Conservation (phyloP, 2,113 vertebrate genomes). For the Caretta caretta region DNA sequence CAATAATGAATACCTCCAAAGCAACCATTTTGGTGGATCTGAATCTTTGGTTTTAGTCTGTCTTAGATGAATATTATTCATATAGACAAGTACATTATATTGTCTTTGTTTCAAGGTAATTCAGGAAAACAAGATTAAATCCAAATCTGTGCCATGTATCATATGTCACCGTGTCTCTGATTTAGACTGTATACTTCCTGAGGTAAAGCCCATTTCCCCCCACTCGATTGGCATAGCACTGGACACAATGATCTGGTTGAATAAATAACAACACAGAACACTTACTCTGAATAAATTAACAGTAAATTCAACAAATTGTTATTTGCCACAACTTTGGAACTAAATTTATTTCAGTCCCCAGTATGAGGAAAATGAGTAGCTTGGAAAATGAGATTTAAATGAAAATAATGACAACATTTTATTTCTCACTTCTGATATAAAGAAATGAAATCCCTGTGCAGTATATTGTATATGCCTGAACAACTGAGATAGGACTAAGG, state of each 20-base stretch:
- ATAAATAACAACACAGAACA: background rate
- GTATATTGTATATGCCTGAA: background rate
- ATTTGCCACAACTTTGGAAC: background rate
- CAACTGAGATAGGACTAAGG: background rate
- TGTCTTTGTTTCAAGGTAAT: background rate
- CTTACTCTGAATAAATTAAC: background rate
- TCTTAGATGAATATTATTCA: background rate
- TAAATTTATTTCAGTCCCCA: background rate
- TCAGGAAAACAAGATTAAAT: background rate
- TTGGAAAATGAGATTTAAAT: background rate
- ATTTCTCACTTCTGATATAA: background rate
- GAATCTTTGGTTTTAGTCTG: background rate
- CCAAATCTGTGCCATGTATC: no score
- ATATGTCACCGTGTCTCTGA: accelerated
- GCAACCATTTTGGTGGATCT: background rate
- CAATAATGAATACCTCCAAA: background rate
- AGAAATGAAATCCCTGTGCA: background rate
- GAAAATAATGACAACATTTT: background rate
- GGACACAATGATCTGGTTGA: no score
- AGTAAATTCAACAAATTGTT: background rate
- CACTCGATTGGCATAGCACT: background rate
- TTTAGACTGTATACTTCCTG: accelerated
- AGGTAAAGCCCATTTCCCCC: background rate
- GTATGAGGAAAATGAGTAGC: background rate
- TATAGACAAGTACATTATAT: accelerated